Evolutionary conservation across 2,888 invertebrate genomes (phyloP).

Genomic region (Epinotia demarniana): DNA sequence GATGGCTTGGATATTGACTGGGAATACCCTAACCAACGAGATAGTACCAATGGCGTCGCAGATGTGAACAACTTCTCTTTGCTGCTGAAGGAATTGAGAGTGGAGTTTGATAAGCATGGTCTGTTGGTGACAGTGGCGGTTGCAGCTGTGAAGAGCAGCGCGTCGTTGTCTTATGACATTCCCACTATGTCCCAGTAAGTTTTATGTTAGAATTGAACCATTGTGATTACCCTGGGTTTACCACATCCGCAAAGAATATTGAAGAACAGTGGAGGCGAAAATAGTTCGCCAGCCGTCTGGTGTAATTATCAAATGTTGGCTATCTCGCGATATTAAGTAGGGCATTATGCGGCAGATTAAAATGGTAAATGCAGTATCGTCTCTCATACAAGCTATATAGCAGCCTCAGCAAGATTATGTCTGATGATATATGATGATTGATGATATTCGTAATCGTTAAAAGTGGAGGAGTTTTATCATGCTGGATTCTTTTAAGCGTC

Average conservation of each 20-base stretch:
- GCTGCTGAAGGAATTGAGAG: conserved; percentile 83
- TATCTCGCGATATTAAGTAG: background rate
- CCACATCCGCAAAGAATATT: background rate
- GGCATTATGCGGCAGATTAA: background rate
- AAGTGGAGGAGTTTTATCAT: too few relatives aligned
- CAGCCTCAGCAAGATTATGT: too few relatives aligned
- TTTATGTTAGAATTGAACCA: background rate
- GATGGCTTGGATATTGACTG: conserved; percentile 87
- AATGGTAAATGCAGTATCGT: background rate
- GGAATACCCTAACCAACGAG: conserved; percentile 86
- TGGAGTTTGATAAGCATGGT: conserved; percentile 80
- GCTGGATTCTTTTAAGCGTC: too few relatives aligned
- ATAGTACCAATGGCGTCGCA: conserved; percentile 67
- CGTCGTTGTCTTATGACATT: conserved; percentile 85
- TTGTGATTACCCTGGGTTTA: background rate
- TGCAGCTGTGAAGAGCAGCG: conserved; percentile 76
- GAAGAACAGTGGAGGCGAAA: background rate
- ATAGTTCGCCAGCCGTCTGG: background rate
- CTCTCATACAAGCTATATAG: background rate
- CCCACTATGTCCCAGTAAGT: conserved; percentile 80
- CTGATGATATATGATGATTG: too few relatives aligned
- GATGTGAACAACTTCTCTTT: conserved; percentile 81
- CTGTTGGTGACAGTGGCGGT: conserved; percentile 86
- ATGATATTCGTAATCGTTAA: too few relatives aligned
- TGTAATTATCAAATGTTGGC: background rate